A percentile compares a stretch with the other conserved stretches of the same genome.
These are phyloP conservation scores for Unio pictorum DNA, from an alignment of 2,888 invertebrate genomes.

Conservation along the genomic window DNA sequence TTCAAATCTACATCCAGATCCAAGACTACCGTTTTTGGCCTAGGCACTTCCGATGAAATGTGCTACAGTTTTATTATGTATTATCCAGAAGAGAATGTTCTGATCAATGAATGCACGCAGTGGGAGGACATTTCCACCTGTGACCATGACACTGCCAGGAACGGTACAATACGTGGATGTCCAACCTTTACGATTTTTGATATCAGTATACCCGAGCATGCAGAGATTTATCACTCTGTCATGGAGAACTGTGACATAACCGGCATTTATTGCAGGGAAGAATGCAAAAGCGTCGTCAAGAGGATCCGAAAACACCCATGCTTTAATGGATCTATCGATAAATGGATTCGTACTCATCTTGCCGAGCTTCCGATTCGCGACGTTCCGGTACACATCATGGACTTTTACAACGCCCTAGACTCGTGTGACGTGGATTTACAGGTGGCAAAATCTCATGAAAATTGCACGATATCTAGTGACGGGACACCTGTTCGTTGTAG, in stretches of 20 bases:
- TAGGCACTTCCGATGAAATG: slow-evolving; percentile 56
- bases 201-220: not conserved
- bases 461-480: too few species aligned
- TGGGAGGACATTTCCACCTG: slow-evolving; percentile 8
- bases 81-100: slow-evolving; percentile 36
- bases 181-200: too few species aligned
- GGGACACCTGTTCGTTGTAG: too few species aligned
- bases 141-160: slow-evolving; percentile 1
- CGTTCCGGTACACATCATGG: too few species aligned
- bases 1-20: slow-evolving; percentile 29
- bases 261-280: slow-evolving; percentile 12
- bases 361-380: too few species aligned
- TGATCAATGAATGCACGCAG: slow-evolving; percentile 6
- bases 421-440: too few species aligned
- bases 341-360: not conserved
- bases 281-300: slow-evolving; percentile 23
- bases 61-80: slow-evolving; percentile 52
- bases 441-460: too few species aligned
- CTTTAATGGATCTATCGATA: slow-evolving; percentile 20
- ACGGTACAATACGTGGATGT: too few species aligned
- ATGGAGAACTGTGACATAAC: slow-evolving; percentile 16
- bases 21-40: slow-evolving; percentile 37
- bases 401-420: too few species aligned
- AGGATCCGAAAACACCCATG: slow-evolving; percentile 29
- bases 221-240: slow-evolving; percentile 13